Evolutionary conservation across 2,113 vertebrate species (phyloP).

Genomic region (Datnioides undecimradiatus): DNA sequence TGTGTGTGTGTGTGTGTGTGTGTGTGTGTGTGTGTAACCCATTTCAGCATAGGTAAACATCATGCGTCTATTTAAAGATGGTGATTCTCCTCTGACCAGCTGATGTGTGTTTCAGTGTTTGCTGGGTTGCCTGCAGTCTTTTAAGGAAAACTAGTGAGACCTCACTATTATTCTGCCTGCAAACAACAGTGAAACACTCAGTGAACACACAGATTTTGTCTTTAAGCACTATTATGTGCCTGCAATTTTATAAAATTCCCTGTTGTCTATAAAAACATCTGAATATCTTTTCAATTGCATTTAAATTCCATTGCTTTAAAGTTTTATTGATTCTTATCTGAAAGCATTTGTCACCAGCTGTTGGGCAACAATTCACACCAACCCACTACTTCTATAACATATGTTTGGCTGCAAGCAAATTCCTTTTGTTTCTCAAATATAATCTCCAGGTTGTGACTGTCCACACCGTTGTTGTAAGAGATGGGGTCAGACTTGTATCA

Average conservation of each 20-base stretch:
- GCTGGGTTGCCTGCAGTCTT: background rate
- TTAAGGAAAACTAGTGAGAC: background rate
- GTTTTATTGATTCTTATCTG: background rate
- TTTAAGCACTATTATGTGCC: too few relatives aligned
- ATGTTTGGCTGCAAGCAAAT: background rate
- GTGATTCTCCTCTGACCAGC: conserved; percentile 31
- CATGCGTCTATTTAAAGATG: conserved; percentile 51
- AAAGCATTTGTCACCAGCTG: background rate
- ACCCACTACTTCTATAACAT: background rate
- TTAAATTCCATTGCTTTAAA: background rate
- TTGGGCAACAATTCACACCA: background rate
- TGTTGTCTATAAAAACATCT: background rate
- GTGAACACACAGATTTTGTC: background rate
- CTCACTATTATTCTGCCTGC: conserved; percentile 1
- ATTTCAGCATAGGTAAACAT: conserved; percentile 45
- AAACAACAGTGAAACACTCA: background rate
- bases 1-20: conserved; percentile 19
- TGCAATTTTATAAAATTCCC: background rate
- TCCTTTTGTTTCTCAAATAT: background rate
- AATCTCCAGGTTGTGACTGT: background rate
- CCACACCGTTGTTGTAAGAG: background rate
- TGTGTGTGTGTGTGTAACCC: conserved; percentile 8
- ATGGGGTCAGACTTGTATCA: background rate
- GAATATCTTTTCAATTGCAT: background rate
- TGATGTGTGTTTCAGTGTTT: conserved; percentile 3